A percentile compares a stretch with the other conserved stretches of the same genome.
Evolutionary conservation across 2,888 invertebrate genomes (phyloP).

Genomic region (Plebejus argus): DNA sequence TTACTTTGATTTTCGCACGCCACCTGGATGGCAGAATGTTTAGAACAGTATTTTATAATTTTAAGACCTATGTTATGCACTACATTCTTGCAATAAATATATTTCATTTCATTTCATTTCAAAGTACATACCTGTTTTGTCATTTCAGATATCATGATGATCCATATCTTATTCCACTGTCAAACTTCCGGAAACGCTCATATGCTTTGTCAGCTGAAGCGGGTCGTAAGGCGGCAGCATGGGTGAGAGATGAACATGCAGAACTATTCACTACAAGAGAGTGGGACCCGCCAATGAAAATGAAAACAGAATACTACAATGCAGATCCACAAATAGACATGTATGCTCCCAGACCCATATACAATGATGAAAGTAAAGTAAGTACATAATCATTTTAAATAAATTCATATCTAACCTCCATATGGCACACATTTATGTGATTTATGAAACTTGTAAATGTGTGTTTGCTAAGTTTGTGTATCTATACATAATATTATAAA

Average conservation of each 20-base stretch:
- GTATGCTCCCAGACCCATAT: constrained; percentile 85
- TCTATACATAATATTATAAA: too few species aligned
- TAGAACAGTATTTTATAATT: too few species aligned
- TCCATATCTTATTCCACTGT: constrained; percentile 90
- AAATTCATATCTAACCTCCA: too few species aligned
- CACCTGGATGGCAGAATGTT: too few species aligned
- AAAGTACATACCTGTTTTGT: constrained; percentile 4
- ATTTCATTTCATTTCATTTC: too few species aligned
- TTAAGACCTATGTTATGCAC: too few species aligned
- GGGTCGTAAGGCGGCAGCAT: constrained; percentile 92
- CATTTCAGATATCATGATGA: constrained; percentile 89
- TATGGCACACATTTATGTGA: too few species aligned
- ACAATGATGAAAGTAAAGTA: constrained; percentile 85
- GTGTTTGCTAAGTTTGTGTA: too few species aligned
- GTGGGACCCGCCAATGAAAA: constrained; percentile 83
- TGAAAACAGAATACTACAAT: constrained; percentile 68
- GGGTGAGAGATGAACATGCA: constrained; percentile 88
- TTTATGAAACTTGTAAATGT: too few species aligned
- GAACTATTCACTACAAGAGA: constrained; percentile 84
- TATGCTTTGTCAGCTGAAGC: constrained; percentile 92
- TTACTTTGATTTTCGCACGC: too few species aligned
- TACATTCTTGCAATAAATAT: too few species aligned
- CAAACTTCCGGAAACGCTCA: constrained; percentile 84
- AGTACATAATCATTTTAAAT: not conserved
- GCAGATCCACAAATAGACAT: constrained; percentile 84